Conservation (phyloP, 2,797 vertebrate genomes). For the Sciaenops ocellatus region DNA sequence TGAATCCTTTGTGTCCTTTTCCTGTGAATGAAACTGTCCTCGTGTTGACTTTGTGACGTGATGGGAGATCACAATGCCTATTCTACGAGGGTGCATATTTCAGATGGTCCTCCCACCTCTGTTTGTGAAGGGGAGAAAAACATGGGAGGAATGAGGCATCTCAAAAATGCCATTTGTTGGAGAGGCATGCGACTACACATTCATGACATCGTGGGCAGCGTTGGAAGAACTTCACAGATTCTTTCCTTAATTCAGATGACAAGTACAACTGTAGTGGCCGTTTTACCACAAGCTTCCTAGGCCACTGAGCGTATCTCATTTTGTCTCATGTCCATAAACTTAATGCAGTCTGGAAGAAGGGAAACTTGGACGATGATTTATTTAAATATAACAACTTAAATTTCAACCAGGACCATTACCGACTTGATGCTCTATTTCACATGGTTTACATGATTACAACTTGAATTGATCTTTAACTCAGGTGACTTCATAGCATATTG, state of each 20-base stretch:
- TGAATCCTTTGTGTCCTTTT: conserved; percentile 57
- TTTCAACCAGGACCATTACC: too few relatives aligned
- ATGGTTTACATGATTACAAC: too few relatives aligned
- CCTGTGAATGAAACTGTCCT: conserved; percentile 64
- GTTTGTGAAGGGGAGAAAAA: conserved; percentile 39
- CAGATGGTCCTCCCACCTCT: conserved; percentile 46
- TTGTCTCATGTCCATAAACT: too few relatives aligned
- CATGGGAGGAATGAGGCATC: conserved; percentile 35
- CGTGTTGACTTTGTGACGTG: conserved; percentile 55
- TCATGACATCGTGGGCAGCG: neutral
- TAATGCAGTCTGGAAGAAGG: too few relatives aligned
- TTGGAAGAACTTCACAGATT: neutral
- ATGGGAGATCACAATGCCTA: conserved; percentile 24
- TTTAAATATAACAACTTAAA: too few relatives aligned
- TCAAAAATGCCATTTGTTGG: conserved; percentile 37
- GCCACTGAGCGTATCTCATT: too few relatives aligned
- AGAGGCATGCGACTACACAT: conserved; percentile 4
- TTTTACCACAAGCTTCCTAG: too few relatives aligned
- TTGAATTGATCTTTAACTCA: too few relatives aligned
- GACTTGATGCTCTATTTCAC: too few relatives aligned
- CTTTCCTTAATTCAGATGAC: neutral
- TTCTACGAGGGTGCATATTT: conserved; percentile 46
- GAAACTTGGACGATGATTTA: too few relatives aligned
- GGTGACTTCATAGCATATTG: too few relatives aligned
- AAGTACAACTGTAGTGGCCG: neutral